Evolutionary conservation across 2,113 vertebrate genomes (phyloP).

Genomic region (Gymnarchus niloticus): DNA sequence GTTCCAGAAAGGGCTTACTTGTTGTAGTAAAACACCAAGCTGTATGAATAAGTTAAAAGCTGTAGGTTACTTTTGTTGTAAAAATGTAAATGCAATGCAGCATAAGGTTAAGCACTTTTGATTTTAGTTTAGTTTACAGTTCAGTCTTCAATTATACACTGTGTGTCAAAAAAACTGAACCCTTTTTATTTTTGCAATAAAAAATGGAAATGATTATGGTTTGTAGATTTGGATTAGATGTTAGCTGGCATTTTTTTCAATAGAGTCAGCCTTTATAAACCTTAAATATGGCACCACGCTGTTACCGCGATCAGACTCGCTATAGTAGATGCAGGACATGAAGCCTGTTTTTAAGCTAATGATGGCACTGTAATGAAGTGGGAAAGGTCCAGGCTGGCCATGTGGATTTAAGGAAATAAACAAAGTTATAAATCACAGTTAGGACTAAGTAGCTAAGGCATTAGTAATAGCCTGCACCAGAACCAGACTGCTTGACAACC

Average conservation of each 20-base stretch:
- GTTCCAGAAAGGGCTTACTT: neutral
- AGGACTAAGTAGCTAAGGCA: constrained; percentile 3
- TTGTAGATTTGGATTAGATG: neutral
- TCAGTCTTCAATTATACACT: too few species aligned
- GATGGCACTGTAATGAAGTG: neutral
- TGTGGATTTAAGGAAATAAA: constrained; percentile 24
- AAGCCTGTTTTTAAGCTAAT: neutral
- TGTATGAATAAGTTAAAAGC: neutral
- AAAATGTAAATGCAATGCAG: neutral
- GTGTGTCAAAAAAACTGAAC: too few species aligned
- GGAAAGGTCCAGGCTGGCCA: neutral
- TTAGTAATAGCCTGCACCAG: neutral
- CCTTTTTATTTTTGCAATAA: too few species aligned
- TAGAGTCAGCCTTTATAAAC: too few species aligned
- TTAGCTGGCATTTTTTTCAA: neutral
- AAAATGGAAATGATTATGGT: too few species aligned
- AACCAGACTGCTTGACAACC: neutral
- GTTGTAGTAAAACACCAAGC: neutral
- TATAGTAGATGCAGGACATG: neutral
- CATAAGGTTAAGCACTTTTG: neutral
- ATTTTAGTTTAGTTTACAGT: neutral
- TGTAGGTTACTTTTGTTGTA: neutral
- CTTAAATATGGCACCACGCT: neutral
- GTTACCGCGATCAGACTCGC: neutral
- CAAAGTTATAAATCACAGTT: constrained; percentile 30